Evolutionary conservation across 2,113 vertebrate species (phyloP), one percentile per base, ranked within the genome.

Genomic region (Struthio camelus): DNA sequence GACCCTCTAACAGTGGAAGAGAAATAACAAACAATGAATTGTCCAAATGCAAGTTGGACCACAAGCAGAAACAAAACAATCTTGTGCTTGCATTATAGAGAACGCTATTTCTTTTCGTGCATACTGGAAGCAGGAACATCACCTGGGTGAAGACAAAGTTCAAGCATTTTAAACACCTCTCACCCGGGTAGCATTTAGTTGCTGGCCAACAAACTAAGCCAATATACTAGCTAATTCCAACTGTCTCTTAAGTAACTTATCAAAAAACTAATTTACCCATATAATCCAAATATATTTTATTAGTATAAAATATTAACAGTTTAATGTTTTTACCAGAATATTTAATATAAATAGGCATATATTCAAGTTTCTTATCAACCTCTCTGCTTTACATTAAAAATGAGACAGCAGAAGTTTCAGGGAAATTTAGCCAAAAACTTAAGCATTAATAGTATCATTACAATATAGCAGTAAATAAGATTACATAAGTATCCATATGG

Each of bases 401-500:
- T 93, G 79, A 48, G 78, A 70, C 67, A 82, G 81, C 66, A 95
- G 70, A 87, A 94, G 81, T 87, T 91, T 28, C 58, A 82, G 48
- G 6, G 42, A 75, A 93, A 89, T 82, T 48, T 94, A 81, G 66
- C n/a, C 73, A 90, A 80, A 93, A 80, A 9, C 13, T 10, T 46
- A 90, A 80, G 73, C 62, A 84, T 48, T 76, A 76, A 76, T 34
- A 76, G 79, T n/a, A 90, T 44, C 67, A 42, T 87, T 73, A 18
- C 79, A 87, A 95, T 85, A 62, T 73, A 94, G 59, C 34, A 83
- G 58, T 87, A 87, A 89, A 48, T 77, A 91, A 90, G 71, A 91
- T 96, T 97, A 91, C 28, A 13, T 96, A 96, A 96, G 71, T 59
- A 71, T 58, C 89, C 94, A 94, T 96, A 95, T 96, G 94, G 50